Conservation (phyloP, 2,113 vertebrate genomes). For the Phocoena phocoena region DNA sequence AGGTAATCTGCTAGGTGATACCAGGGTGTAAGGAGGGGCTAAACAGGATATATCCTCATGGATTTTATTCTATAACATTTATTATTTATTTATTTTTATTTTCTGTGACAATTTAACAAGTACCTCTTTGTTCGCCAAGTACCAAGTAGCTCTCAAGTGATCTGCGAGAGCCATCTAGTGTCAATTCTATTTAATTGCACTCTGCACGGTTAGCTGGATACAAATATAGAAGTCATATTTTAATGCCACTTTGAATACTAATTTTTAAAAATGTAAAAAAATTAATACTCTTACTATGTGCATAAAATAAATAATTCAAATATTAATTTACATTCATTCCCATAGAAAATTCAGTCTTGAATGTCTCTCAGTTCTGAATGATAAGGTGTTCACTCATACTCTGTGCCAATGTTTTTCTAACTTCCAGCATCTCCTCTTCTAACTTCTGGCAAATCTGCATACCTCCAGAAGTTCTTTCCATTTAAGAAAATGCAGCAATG, state of each 20-base stretch:
- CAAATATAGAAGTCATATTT: neutral
- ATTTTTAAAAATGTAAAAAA: slow-evolving; percentile 25
- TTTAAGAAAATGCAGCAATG: neutral
- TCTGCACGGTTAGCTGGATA: neutral
- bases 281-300: neutral
- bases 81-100: too few relatives aligned
- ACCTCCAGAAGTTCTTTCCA: neutral
- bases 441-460: neutral
- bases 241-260: neutral
- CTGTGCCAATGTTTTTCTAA: neutral
- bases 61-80: neutral
- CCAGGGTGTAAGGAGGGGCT: neutral
- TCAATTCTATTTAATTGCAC: slow-evolving; percentile 1
- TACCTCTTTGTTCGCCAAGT: neutral
- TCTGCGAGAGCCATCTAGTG: slow-evolving; percentile 63
- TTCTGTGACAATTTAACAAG: neutral
- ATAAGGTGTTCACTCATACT: neutral
- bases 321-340: neutral
- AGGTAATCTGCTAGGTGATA: neutral
- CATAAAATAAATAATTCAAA: slow-evolving; percentile 53
- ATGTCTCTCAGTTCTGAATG: neutral
- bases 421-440: neutral
- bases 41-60: neutral
- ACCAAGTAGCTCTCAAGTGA: neutral
- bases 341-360: neutral